Conservation (phyloP, 2,888 invertebrate genomes). For the Drosophila greeni region DNA sequence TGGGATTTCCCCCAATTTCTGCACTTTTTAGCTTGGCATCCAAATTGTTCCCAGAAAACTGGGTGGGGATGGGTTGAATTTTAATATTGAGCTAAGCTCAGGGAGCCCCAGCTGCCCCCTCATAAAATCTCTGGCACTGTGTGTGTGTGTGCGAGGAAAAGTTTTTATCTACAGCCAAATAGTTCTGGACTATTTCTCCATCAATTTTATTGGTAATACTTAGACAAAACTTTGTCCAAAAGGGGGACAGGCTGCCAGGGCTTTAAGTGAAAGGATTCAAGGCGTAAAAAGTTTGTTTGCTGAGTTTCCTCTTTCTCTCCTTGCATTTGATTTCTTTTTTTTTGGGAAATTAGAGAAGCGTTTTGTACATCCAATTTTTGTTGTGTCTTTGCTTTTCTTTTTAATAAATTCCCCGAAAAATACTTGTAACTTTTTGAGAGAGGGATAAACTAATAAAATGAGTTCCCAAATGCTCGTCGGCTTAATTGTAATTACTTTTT, state of each 20-base stretch:
- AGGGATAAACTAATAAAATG: conserved; percentile 54
- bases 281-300: conserved; percentile 58
- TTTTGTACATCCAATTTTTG: conserved; percentile 45
- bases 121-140: conserved; percentile 19
- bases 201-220: conserved; percentile 74
- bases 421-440: conserved; percentile 28
- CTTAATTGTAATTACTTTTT: conserved; percentile 66
- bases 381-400: conserved; percentile 31
- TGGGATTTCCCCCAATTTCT: conserved; percentile 37
- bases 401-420: conserved; percentile 56
- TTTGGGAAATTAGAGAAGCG: conserved; percentile 48
- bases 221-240: conserved; percentile 65
- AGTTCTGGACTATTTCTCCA: conserved; percentile 71
- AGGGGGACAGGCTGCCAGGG: conserved; percentile 21
- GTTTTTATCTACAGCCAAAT: conserved; percentile 71
- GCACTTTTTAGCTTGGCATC: conserved; percentile 35
- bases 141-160: conserved; percentile 40
- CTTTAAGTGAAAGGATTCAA: conserved; percentile 69
- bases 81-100: conserved; percentile 68
- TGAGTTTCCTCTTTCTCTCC: conserved; percentile 14
- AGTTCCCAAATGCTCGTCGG: conserved; percentile 54
- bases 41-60: conserved; percentile 37
- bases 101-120: conserved; percentile 29
- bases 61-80: conserved; percentile 41
- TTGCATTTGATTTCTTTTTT: conserved; percentile 3